Evolutionary conservation across 2,113 vertebrate species (phyloP).

Genomic region (Rhagologus leucostigma): DNA sequence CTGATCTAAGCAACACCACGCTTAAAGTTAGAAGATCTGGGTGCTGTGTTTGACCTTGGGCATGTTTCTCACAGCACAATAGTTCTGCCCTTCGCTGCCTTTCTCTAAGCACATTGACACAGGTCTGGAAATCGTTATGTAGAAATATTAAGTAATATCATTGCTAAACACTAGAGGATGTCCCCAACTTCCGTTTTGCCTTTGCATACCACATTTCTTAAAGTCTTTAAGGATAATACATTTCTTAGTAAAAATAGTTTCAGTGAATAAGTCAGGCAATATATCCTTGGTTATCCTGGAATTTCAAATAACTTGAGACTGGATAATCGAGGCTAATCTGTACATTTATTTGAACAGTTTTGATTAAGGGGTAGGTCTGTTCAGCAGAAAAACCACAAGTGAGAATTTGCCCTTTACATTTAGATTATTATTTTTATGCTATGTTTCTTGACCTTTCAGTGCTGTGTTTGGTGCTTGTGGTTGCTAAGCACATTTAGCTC

Average conservation of each 20-base stretch:
- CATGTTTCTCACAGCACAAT: neutral
- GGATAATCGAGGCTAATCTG: neutral
- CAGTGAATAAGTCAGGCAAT: neutral
- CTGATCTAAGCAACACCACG: accelerated
- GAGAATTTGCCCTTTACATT: conserved; percentile 46
- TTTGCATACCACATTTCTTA: neutral
- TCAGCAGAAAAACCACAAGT: conserved; percentile 16
- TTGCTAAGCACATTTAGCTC: conserved; percentile 42
- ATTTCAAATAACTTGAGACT: neutral
- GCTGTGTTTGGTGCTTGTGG: neutral
- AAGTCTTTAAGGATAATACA: neutral
- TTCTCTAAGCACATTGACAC: neutral
- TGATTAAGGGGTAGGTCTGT: neutral
- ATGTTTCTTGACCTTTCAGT: conserved; percentile 51
- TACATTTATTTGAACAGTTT: neutral
- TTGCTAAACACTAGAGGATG: neutral
- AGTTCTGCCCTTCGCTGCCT: neutral
- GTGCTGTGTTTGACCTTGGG: neutral
- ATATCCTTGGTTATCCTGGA: neutral
- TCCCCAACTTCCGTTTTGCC: neutral
- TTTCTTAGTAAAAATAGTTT: neutral
- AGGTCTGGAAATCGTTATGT: neutral
- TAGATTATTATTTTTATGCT: conserved; percentile 52
- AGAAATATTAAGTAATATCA: neutral
- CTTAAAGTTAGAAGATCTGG: neutral